These are phyloP conservation scores for Drosophila obscura DNA, from an alignment of 1,140 invertebrate genomes.

Conservation along the genomic window DNA sequence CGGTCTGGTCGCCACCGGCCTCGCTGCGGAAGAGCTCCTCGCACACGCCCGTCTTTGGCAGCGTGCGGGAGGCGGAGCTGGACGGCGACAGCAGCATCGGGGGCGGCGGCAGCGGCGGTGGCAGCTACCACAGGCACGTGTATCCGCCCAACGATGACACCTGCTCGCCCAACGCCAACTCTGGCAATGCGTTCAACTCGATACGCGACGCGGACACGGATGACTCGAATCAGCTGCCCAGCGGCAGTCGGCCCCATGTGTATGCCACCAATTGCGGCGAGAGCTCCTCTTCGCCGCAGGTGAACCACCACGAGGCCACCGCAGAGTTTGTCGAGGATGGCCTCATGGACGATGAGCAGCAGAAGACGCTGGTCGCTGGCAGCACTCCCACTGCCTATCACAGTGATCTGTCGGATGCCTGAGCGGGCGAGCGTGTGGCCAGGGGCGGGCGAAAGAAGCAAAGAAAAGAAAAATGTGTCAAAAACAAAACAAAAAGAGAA, in stretches of 20 bases:
- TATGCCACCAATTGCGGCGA: slow-evolving; percentile 83
- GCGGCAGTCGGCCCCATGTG: slow-evolving; percentile 69
- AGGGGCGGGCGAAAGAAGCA: neutral
- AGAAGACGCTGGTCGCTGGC: slow-evolving; percentile 44
- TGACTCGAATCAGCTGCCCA: slow-evolving; percentile 74
- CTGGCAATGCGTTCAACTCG: slow-evolving; percentile 78
- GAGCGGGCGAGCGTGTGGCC: slow-evolving; percentile 22
- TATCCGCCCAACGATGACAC: slow-evolving; percentile 82
- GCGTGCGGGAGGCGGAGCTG: slow-evolving; percentile 77
- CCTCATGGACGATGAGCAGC: slow-evolving; percentile 74
- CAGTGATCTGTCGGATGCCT: slow-evolving; percentile 80
- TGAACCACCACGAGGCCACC: slow-evolving; percentile 71
- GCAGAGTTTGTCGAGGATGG: slow-evolving; percentile 59
- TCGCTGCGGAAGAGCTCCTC: slow-evolving; percentile 80
- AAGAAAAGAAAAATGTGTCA: slow-evolving; percentile 55
- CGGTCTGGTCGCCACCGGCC: slow-evolving; percentile 82
- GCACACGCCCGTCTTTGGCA: slow-evolving; percentile 80
- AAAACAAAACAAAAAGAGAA: slow-evolving; percentile 39
- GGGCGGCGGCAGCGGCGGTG: slow-evolving; percentile 61
- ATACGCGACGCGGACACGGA: slow-evolving; percentile 82
- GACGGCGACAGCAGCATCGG: slow-evolving; percentile 75
- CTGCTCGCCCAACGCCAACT: slow-evolving; percentile 79
- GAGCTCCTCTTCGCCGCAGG: slow-evolving; percentile 78
- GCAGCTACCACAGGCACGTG: slow-evolving; percentile 77
- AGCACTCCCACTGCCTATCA: slow-evolving; percentile 40